Percentiles rank a stretch among this genome's conserved stretches.
These are phyloP conservation scores for Melipona beecheii DNA, from an alignment of 2,888 invertebrate genomes.

Conservation along the genomic window DNA sequence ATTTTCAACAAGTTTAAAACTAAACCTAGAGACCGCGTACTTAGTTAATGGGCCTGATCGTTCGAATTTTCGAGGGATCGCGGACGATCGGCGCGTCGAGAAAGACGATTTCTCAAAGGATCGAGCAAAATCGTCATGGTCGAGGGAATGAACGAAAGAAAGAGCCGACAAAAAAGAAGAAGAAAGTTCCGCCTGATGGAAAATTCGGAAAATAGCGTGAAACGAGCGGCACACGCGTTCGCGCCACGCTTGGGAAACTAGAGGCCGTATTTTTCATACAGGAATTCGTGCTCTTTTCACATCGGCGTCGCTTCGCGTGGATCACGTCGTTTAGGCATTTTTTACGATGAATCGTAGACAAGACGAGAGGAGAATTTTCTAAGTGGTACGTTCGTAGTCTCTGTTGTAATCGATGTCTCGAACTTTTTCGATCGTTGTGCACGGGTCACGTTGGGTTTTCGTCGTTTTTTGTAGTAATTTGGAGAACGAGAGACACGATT, in stretches of 20 bases:
- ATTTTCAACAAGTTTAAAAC: slow-evolving; percentile 66
- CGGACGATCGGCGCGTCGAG: slow-evolving; percentile 41
- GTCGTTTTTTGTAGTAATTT: not conserved
- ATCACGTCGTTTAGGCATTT: slow-evolving; percentile 21
- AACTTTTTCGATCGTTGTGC: slow-evolving; percentile 1
- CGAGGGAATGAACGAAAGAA: not conserved
- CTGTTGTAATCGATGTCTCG: slow-evolving; percentile 2
- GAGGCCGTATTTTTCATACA: slow-evolving; percentile 1
- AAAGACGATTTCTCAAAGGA: too few relatives aligned
- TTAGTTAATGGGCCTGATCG: slow-evolving; percentile 59
- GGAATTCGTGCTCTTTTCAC: not conserved
- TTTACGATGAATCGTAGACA: not conserved
- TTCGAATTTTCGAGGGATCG: slow-evolving; percentile 52
- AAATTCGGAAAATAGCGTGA: slow-evolving; percentile 11
- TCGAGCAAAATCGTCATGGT: not conserved
- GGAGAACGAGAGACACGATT: not conserved
- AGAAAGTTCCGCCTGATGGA: not conserved
- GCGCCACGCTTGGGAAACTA: slow-evolving; percentile 8
- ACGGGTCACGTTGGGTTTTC: not conserved
- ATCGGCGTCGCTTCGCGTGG: not conserved
- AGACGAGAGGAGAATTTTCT: not conserved
- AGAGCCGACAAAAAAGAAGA: not conserved
- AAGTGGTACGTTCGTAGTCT: not conserved
- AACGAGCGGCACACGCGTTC: not conserved
- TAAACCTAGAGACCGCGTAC: slow-evolving; percentile 58